Conservation (phyloP, 2,113 vertebrate genomes). For the Pseudolaguvia tuberculata region DNA sequence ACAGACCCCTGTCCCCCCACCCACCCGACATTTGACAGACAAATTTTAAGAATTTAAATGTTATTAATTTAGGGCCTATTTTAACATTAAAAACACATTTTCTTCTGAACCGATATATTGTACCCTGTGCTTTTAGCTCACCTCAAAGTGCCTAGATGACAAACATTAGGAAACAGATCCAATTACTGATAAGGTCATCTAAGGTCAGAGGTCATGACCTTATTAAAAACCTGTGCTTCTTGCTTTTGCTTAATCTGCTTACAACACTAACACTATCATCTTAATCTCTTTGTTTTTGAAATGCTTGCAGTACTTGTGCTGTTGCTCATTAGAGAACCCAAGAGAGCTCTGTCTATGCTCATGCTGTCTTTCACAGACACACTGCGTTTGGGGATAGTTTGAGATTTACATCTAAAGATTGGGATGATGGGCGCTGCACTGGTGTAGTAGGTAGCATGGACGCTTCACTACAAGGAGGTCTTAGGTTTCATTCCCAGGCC, state of each 20-base stretch:
- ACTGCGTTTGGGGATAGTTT: background rate
- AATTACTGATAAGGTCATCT: constrained; percentile 30
- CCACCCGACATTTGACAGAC: background rate
- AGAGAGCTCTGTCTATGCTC: constrained; percentile 31
- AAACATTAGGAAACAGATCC: constrained; percentile 4
- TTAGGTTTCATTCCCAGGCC: too few relatives aligned
- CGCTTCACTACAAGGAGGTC: too few relatives aligned
- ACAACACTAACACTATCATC: background rate
- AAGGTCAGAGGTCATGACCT: constrained; percentile 39
- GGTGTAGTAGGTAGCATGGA: too few relatives aligned
- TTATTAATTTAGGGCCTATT: background rate
- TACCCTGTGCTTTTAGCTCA: background rate
- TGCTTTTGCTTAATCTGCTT: constrained; percentile 32
- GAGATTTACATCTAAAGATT: constrained; percentile 9
- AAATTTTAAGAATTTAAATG: background rate
- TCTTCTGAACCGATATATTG: too few relatives aligned
- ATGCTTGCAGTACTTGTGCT: too few relatives aligned
- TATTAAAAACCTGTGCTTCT: background rate
- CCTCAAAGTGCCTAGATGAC: constrained; percentile 1
- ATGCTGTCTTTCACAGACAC: constrained; percentile 4
- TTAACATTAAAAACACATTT: background rate
- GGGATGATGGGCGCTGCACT: too few relatives aligned
- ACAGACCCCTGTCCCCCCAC: too few relatives aligned
- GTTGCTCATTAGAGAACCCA: constrained; percentile 41
- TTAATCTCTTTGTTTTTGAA: constrained; percentile 20